These are phyloP conservation scores for Campylorhamphus procurvoides DNA, from an alignment of 2,113 vertebrate species.

Conservation along the genomic window DNA sequence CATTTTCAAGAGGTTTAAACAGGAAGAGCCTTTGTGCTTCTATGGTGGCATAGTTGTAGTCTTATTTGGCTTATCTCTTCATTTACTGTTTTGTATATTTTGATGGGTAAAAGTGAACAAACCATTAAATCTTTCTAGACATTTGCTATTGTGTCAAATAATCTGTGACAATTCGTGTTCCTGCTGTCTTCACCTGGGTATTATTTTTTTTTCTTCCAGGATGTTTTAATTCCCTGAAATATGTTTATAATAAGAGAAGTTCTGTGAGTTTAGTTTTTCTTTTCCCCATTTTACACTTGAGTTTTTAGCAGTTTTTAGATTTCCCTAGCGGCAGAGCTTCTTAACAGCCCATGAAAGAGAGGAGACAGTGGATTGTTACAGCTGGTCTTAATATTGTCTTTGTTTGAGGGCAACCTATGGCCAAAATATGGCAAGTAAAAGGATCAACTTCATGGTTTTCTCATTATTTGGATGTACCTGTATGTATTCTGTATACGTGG, in stretches of 20 bases:
- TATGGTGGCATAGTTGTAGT: background rate
- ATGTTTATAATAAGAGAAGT: background rate
- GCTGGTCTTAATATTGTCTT: background rate
- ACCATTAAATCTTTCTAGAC: background rate
- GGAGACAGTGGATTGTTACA: background rate
- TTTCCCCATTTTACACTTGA: background rate
- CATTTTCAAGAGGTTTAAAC: slow-evolving; percentile 19
- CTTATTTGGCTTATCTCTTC: background rate
- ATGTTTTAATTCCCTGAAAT: background rate
- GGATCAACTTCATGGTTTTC: background rate
- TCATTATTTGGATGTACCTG: background rate
- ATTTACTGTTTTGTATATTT: background rate
- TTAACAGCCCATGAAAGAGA: background rate
- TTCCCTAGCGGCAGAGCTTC: background rate
- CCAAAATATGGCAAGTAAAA: background rate
- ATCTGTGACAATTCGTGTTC: background rate
- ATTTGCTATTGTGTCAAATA: background rate
- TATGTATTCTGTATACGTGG: background rate
- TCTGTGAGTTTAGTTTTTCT: background rate
- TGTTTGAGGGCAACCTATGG: background rate
- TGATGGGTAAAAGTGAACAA: background rate
- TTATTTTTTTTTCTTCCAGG: background rate
- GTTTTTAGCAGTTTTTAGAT: background rate
- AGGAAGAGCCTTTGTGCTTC: background rate
- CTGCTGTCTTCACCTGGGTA: background rate